Percentiles rank a stretch among this genome's conserved stretches.
Evolutionary conservation across 2,888 invertebrate genomes (phyloP).

Genomic region (Sinhomidia bicolor): DNA sequence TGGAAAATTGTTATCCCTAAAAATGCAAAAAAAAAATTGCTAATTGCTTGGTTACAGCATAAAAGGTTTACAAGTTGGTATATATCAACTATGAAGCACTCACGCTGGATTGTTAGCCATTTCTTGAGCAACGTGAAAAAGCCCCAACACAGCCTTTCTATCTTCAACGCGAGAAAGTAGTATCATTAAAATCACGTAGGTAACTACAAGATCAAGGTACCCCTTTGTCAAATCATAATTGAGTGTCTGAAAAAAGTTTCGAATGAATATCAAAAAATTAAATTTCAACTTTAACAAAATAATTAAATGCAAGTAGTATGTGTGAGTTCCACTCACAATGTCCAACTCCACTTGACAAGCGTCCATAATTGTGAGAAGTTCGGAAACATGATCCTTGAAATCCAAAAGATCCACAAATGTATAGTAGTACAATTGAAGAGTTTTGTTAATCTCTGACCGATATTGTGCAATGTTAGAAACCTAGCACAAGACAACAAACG

Average conservation of each 20-base stretch:
- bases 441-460: slow-evolving; percentile 97
- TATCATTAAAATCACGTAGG: slow-evolving; percentile 98
- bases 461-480: slow-evolving; percentile 89
- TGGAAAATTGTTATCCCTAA: slow-evolving; percentile 94
- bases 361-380: slow-evolving; percentile 96
- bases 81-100: slow-evolving; percentile 23
- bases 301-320: too few relatives aligned
- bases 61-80: too few relatives aligned
- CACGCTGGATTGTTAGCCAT: slow-evolving; percentile 92
- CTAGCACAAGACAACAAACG: slow-evolving; percentile 51
- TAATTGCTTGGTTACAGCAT: neutral
- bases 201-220: slow-evolving; percentile 96
- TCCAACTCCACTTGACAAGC: slow-evolving; percentile 97
- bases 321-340: slow-evolving; percentile 84
- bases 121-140: slow-evolving; percentile 99
- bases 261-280: too few relatives aligned
- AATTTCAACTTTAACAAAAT: neutral
- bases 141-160: slow-evolving; percentile 96
- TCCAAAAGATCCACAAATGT: slow-evolving; percentile 99
- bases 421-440: slow-evolving; percentile 97
- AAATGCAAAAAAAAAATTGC: neutral
- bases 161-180: slow-evolving; percentile 99
- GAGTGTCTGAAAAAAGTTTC: slow-evolving; percentile 86
- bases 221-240: slow-evolving; percentile 98
- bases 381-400: slow-evolving; percentile 97